Percentiles rank a stretch among this genome's conserved stretches.
These are phyloP conservation scores for Odontocolon sp. DNA, from an alignment of 2,888 invertebrate species.

Conservation along the genomic window DNA sequence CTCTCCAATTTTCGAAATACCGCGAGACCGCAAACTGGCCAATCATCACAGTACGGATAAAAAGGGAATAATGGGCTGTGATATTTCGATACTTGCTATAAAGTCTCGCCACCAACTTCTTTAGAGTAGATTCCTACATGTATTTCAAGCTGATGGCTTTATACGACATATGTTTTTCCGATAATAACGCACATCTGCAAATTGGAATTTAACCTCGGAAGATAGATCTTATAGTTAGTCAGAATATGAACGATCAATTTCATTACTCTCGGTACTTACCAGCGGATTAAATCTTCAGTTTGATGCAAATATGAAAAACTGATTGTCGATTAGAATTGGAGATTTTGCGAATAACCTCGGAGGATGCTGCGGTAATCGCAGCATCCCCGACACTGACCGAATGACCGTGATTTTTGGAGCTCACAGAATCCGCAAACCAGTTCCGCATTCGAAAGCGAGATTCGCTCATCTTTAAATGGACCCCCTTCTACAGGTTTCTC, in stretches of 20 bases:
- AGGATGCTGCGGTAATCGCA: conserved; percentile 72
- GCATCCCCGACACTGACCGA: conserved; percentile 75
- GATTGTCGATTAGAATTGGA: background rate
- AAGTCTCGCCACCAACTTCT: too few relatives aligned
- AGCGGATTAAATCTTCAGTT: background rate
- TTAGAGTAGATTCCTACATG: too few relatives aligned
- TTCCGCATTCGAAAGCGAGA: conserved; percentile 63
- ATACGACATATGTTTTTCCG: too few relatives aligned
- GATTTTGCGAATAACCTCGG: conserved; percentile 25
- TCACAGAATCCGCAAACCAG: conserved; percentile 64
- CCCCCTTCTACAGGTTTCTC: conserved; percentile 56
- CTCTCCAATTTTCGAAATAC: too few relatives aligned
- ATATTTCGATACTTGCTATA: too few relatives aligned
- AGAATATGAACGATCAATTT: conserved; percentile 14
- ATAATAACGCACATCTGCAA: background rate
- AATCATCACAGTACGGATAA: too few relatives aligned
- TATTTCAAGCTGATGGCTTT: too few relatives aligned
- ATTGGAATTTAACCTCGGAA: too few relatives aligned
- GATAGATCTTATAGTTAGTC: too few relatives aligned
- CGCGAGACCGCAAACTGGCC: too few relatives aligned
- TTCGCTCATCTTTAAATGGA: conserved; percentile 66
- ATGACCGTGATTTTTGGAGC: conserved; percentile 62
- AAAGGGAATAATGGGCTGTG: too few relatives aligned
- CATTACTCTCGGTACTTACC: conserved; percentile 23
- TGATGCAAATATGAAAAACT: background rate